Evolutionary conservation across 2,113 vertebrate genomes (phyloP).

Genomic region (Hemibagrus wyckioides): DNA sequence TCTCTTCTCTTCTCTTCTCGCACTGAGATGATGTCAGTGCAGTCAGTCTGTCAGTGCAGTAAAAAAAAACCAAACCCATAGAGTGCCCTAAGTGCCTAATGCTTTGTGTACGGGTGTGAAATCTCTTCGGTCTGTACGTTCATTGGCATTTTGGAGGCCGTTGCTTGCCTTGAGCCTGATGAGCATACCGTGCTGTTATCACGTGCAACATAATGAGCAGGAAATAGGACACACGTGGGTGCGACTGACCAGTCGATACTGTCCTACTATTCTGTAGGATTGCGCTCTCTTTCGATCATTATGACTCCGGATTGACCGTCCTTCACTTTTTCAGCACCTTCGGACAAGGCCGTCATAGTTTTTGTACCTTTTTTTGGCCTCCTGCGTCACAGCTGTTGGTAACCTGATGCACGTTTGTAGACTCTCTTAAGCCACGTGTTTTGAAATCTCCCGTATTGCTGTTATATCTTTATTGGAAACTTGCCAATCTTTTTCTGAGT

Average conservation of each 20-base stretch:
- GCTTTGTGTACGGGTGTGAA: not conserved
- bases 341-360: not conserved
- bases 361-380: constrained; percentile 15
- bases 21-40: not conserved
- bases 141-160: not conserved
- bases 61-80: not conserved
- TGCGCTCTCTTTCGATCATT: not conserved
- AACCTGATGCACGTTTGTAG: constrained; percentile 33
- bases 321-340: constrained; percentile 28
- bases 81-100: not conserved
- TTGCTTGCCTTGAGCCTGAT: not conserved
- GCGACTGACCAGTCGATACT: not conserved
- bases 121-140: not conserved
- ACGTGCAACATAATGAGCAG: constrained; percentile 4
- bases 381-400: constrained; percentile 31
- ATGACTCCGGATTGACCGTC: not conserved
- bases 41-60: not conserved
- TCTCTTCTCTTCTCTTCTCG: not conserved
- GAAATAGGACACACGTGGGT: not conserved
- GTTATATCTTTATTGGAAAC: not conserved
- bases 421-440: not conserved
- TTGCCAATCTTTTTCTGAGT: not conserved
- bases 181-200: not conserved
- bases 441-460: constrained; percentile 14
- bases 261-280: not conserved